Conservation (phyloP, 1,140 invertebrate genomes). For the Camponotus floridanus region DNA sequence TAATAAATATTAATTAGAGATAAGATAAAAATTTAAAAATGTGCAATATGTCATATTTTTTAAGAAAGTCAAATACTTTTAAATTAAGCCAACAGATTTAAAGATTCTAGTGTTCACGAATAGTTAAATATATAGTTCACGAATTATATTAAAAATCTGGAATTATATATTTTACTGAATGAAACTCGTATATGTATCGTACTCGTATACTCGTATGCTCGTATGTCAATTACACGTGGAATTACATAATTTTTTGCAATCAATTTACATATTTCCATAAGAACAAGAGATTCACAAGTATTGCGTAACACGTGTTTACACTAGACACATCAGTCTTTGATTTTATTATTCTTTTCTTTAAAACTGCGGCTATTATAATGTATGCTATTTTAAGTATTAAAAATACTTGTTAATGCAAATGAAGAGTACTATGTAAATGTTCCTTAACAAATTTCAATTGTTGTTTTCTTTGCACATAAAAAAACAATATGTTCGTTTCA, state of each 20-base stretch:
- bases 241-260: neutral
- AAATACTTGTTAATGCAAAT: constrained; percentile 27
- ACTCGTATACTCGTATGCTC: too few relatives aligned
- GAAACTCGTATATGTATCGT: neutral
- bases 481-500: neutral
- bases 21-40: constrained; percentile 22
- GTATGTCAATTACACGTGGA: neutral
- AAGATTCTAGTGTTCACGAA: neutral
- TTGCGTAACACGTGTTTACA: constrained; percentile 20
- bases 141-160: too few relatives aligned
- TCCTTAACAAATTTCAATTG: neutral
- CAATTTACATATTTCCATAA: constrained; percentile 10
- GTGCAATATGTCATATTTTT: neutral
- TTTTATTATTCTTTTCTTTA: constrained; percentile 19
- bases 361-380: constrained; percentile 9
- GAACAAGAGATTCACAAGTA: neutral
- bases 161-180: neutral
- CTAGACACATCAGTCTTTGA: constrained; percentile 19
- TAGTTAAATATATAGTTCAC: neutral
- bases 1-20: neutral
- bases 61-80: neutral
- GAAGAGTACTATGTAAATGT: constrained; percentile 41
- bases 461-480: neutral
- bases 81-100: neutral
- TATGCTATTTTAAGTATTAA: neutral